Conservation (phyloP, 2,888 invertebrate species). For the Drosophila rellima region DNA sequence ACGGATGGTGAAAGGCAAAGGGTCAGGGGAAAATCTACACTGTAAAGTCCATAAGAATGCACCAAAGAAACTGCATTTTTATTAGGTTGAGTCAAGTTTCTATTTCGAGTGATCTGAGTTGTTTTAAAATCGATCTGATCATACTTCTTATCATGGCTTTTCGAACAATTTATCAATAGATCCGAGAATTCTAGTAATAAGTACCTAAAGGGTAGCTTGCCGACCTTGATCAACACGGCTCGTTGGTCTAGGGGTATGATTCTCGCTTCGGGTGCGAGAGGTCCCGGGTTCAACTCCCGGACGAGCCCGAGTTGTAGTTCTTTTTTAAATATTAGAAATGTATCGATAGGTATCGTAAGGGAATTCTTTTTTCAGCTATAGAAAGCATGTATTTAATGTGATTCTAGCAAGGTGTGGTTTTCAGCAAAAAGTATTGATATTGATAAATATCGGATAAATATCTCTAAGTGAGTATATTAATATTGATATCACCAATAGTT, state of each 20-base stretch:
- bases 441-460: too few species aligned
- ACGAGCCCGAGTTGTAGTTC: conserved; percentile 68
- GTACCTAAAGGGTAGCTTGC: conserved; percentile 5
- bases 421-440: too few species aligned
- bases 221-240: conserved; percentile 52
- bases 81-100: background rate
- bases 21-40: background rate
- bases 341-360: too few species aligned
- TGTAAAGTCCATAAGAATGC: background rate
- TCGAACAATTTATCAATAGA: background rate
- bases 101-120: background rate
- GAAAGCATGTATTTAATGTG: too few species aligned
- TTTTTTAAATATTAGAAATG: too few species aligned
- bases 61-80: background rate
- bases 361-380: too few species aligned
- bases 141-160: background rate
- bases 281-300: conserved; percentile 84
- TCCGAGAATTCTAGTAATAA: background rate
- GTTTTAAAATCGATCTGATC: background rate
- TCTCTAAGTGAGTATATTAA: too few species aligned
- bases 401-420: too few species aligned
- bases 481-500: too few species aligned
- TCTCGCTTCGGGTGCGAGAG: conserved; percentile 84
- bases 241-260: conserved; percentile 84
- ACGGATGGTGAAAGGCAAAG: background rate